Evolutionary conservation across 2,113 vertebrate species (phyloP), one percentile per base, ranked within the genome.

Genomic region (Erythrocebus patas): DNA sequence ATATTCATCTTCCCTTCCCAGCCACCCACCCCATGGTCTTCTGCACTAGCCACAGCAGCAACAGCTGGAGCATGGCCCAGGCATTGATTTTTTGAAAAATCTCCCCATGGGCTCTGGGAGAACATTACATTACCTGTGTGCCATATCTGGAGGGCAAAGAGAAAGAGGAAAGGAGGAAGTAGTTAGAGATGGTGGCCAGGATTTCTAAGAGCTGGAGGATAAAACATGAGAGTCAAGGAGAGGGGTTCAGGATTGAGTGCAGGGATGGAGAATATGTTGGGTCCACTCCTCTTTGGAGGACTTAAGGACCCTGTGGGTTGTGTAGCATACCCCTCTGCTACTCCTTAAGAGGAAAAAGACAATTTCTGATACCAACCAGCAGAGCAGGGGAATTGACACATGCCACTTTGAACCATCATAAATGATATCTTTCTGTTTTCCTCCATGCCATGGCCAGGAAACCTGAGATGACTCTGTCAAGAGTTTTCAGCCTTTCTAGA

Each of bases 301-400:
- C 79, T 32, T 43, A 4, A 52, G n/a, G 52, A 78, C 6, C 1
- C 1, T 0, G 3, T 52, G 45, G 35, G 43, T 30, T 25, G 18
- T 2, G 17, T 72, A 20, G 38, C 32, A 25, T 2, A 6, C 48
- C 45, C 38, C 6, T 45, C 32, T 1, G 8, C 0, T 55, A 23
- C 32, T 32, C 66, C 4, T 1, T 48, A 59, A 70, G 32, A 40
- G 25, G 8, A 40, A 38, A 78, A 61, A 20, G 50, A 72, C 14
- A 32, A 27, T 72, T 17, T 7, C 59, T 78, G 88, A 30, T 27
- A n/a, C 68, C 14, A 35, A 38, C 3, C 8, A 75, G 5, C 59
- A 79, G 30, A 2, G 10, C 20, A 20, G 52, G 32, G 70, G 20
- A 55, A 18, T 55, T 20, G 5, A 8, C 50, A 32, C 5, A 0